Conservation (phyloP, 2,113 vertebrate species). For the Lophotis ruficrista region DNA sequence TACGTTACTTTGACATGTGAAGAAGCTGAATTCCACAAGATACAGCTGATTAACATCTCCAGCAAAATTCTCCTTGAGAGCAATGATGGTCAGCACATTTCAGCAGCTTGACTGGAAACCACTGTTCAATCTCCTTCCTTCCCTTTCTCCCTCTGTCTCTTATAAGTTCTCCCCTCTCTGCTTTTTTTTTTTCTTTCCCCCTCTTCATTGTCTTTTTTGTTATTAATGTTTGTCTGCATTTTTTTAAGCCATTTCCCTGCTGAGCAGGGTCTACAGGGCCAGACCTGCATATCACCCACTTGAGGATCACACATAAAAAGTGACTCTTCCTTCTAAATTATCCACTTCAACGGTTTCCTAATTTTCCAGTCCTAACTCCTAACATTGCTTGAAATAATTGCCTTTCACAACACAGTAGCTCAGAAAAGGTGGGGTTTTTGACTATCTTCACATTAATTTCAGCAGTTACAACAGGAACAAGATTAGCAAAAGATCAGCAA, state of each 20-base stretch:
- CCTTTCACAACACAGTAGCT: neutral
- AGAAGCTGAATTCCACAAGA: neutral
- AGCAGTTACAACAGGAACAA: neutral
- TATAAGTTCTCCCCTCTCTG: neutral
- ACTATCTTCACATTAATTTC: neutral
- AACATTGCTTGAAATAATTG: neutral
- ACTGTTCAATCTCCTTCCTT: neutral
- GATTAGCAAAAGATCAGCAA: neutral
- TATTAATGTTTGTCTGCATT: neutral
- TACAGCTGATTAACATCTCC: neutral
- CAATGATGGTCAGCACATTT: neutral
- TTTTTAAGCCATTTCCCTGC: neutral
- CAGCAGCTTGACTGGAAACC: neutral
- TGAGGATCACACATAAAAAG: neutral
- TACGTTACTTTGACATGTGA: neutral
- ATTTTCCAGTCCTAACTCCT: neutral
- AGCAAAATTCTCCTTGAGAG: neutral
- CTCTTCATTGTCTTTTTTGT: neutral
- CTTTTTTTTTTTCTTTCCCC: accelerated
- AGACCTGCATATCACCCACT: neutral
- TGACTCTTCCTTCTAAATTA: neutral
- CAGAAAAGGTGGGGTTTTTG: neutral
- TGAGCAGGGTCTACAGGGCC: neutral
- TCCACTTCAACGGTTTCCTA: neutral
- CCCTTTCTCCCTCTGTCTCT: neutral